phyloP scores from a whole-genome alignment of 1,140 invertebrate genomes.

The Parasteatoda tepidariorum region DNA sequence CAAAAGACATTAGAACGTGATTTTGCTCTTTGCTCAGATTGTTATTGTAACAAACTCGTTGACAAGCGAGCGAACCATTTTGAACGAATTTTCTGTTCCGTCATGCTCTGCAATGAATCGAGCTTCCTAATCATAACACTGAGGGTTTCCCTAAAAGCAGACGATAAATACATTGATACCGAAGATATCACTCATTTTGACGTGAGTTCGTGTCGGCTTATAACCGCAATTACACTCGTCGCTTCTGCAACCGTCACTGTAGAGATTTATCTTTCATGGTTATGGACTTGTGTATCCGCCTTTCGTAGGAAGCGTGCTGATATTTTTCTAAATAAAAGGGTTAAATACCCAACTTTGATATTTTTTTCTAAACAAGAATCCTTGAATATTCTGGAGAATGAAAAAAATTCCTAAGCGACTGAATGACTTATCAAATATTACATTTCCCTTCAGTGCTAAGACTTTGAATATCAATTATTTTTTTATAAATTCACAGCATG shows the following conservation, averaged over 20 bases:
- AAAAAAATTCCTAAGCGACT: too few relatives aligned
- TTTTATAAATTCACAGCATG: too few relatives aligned
- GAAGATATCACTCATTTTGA: background rate
- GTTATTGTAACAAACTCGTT: background rate
- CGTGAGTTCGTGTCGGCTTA: background rate
- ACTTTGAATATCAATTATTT: too few relatives aligned
- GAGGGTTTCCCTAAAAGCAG: background rate
- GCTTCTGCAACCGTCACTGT: background rate
- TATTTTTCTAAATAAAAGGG: background rate
- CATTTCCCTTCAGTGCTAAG: too few relatives aligned
- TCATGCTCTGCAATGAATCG: background rate
- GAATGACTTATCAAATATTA: too few relatives aligned
- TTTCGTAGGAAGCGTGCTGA: background rate
- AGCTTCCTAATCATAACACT: background rate
- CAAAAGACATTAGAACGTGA: background rate
- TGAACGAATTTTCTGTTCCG: background rate
- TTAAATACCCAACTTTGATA: background rate
- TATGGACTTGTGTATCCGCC: background rate
- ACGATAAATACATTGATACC: background rate
- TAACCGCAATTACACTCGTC: background rate
- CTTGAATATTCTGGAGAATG: too few relatives aligned
- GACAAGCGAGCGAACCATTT: background rate
- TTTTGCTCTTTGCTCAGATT: background rate
- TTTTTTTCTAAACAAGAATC: background rate
- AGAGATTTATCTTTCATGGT: background rate